A percentile compares a stretch with the other conserved stretches of the same genome.
These are phyloP conservation scores for Anthopleura xanthogrammica DNA, from an alignment of 92 coral and sea anemone species.

Conservation along the genomic window DNA sequence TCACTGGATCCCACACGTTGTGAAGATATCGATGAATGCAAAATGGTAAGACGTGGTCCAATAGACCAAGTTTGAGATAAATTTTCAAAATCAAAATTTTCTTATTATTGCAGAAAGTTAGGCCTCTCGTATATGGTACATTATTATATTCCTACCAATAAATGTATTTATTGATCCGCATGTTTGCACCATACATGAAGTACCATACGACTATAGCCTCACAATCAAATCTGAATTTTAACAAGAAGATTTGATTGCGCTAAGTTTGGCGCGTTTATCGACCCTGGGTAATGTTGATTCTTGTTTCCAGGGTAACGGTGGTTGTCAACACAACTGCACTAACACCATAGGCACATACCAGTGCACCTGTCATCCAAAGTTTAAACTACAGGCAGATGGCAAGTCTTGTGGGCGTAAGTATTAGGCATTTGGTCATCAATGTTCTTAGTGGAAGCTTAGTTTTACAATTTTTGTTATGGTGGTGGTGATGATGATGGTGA, in stretches of 20 bases:
- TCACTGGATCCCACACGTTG: constrained; percentile 70
- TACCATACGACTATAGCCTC: too few relatives aligned
- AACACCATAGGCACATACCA: constrained; percentile 86
- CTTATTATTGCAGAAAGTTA: too few relatives aligned
- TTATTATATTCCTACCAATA: too few relatives aligned
- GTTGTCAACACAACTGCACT: constrained; percentile 92
- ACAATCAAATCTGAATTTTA: too few relatives aligned
- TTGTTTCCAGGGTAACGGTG: constrained; percentile 82
- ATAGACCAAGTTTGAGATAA: too few relatives aligned
- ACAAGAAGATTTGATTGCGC: not conserved
- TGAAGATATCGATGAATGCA: constrained; percentile 86
- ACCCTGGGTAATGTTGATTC: not conserved
- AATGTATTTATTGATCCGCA: too few relatives aligned
- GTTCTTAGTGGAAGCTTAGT: not conserved
- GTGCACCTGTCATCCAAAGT: constrained; percentile 89
- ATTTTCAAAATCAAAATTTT: too few relatives aligned
- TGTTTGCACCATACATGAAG: too few relatives aligned
- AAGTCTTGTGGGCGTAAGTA: constrained; percentile 95
- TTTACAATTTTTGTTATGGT: too few relatives aligned
- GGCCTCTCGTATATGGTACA: too few relatives aligned
- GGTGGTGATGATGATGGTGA: not conserved
- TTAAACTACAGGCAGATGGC: constrained; percentile 87
- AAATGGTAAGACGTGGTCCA: constrained; percentile 42
- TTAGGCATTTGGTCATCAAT: not conserved
- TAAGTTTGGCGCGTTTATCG: not conserved